Conservation (phyloP, 37 sponge, comb jelly and placozoan species). For the Beroe ovata region DNA sequence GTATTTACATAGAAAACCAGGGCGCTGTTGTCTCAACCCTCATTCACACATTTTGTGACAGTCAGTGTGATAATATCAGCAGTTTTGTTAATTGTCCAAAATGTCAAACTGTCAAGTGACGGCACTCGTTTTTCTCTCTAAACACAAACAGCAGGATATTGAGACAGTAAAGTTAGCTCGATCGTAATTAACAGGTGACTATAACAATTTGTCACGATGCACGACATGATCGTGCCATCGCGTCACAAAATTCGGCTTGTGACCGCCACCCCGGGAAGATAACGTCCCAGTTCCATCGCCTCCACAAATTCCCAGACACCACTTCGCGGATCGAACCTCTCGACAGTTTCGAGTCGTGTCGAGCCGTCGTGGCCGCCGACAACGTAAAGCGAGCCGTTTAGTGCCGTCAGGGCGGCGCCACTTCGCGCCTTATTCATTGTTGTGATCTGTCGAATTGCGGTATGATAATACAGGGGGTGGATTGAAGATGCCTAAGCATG, state of each 20-base stretch:
- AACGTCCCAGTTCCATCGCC: slow-evolving; percentile 83
- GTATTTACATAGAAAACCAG: too few species aligned
- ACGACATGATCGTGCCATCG: neutral
- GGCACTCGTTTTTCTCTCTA: too few species aligned
- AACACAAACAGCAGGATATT: too few species aligned
- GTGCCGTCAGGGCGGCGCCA: slow-evolving; percentile 56
- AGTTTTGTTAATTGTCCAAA: too few species aligned
- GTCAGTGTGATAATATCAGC: too few species aligned
- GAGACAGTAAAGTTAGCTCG: neutral
- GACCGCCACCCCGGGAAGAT: slow-evolving; percentile 84
- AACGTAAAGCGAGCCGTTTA: slow-evolving; percentile 36
- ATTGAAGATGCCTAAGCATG: too few species aligned
- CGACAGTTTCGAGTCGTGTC: slow-evolving; percentile 36
- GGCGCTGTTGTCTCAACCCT: too few species aligned
- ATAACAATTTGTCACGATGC: too few species aligned
- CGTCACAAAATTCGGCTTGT: slow-evolving; percentile 45
- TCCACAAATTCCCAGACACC: slow-evolving; percentile 80
- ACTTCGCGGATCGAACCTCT: slow-evolving; percentile 82
- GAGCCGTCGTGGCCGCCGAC: slow-evolving; percentile 65
- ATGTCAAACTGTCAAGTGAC: too few species aligned
- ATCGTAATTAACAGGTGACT: neutral
- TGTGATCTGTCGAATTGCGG: slow-evolving; percentile 35
- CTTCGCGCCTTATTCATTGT: slow-evolving; percentile 60
- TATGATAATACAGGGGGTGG: too few species aligned
- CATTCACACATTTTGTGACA: too few species aligned